Evolutionary conservation across 2,113 vertebrate genomes (phyloP), one percentile per base, ranked within the genome.

Genomic region (Engraulis encrasicolus): DNA sequence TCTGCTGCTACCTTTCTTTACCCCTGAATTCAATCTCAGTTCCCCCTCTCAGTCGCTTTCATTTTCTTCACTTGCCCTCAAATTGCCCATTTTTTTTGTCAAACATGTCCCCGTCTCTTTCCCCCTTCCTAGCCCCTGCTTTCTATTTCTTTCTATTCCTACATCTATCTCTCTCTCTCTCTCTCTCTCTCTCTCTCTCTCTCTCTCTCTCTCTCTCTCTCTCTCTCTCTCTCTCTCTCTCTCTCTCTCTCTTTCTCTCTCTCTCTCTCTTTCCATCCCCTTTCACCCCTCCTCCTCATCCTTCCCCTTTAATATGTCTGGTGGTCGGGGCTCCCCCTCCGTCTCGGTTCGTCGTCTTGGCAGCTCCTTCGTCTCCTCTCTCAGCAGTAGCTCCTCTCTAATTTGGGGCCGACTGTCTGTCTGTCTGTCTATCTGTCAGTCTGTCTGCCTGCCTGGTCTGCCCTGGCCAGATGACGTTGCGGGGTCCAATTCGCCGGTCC

Each of bases 171-270:
- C n/a, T n/a, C n/a, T n/a, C 20, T 31, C 61, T 82, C 81, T 50
- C 81, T 17, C 23, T 14, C n/a, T 82, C 58, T 74, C 14, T 74
- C 81, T 20, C 20, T 20, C 17, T 27, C 17, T 49, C 50, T 79
- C 77, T 52, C 86, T 81, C 83, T n/a, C 50, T 37, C 52, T 31
- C 23, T 15, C 6, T 66, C 37, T 50, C 20, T 23, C 49, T 20
- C 34, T 83, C 85, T 45, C n/a, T 87, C 85, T 82, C 90, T 89
- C 86, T 89, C 71, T 82, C 27, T 89, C 50, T 19, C 23, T 79
- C 85, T 80, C 82, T 61, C 83, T 84, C 80, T 6, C 15, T 36
- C 27, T 83, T 66, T 40, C 18, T 81, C 37, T 85, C 80, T 87
- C 61, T n/a, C n/a, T n/a, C n/a, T n/a, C n/a, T n/a, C n/a, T n/a